Evolutionary conservation across 2,797 vertebrate species (phyloP).

Genomic region (Chaunax sp.): DNA sequence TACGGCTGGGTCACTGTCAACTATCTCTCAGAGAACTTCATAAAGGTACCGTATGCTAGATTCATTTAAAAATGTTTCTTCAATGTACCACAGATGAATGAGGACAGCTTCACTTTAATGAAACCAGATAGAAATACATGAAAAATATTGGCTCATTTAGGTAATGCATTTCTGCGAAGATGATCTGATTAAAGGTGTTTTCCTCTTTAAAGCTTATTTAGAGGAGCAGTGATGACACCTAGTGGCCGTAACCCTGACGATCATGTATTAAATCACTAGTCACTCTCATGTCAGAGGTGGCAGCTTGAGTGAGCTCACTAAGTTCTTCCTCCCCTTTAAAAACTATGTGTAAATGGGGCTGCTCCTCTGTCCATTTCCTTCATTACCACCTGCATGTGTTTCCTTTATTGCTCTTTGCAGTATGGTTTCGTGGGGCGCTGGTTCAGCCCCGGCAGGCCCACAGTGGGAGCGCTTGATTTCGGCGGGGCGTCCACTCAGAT

Average conservation of each 20-base stretch:
- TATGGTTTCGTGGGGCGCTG: slow-evolving; percentile 89
- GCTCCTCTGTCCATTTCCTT: not conserved
- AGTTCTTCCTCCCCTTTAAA: not conserved
- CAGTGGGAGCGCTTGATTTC: slow-evolving; percentile 89
- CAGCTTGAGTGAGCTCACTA: not conserved
- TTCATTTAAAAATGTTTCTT: not conserved
- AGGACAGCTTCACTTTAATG: not conserved
- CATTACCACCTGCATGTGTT: not conserved
- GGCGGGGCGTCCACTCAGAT: slow-evolving; percentile 92
- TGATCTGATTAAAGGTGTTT: not conserved
- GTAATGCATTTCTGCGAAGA: not conserved
- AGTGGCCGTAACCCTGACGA: slow-evolving; percentile 13
- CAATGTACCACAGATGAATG: no score
- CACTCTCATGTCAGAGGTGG: not conserved
- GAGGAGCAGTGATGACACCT: slow-evolving; percentile 23
- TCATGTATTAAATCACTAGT: not conserved
- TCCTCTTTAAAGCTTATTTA: not conserved
- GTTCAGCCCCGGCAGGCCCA: slow-evolving; percentile 80
- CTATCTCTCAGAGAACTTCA: slow-evolving; percentile 89
- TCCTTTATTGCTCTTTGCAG: slow-evolving; percentile 66
- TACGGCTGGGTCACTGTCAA: slow-evolving; percentile 94
- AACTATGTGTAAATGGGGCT: not conserved
- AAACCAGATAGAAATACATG: not conserved
- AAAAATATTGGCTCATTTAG: not conserved
- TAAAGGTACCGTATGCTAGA: slow-evolving; percentile 82